phyloP scores from a whole-genome alignment of 2,113 vertebrate species.

The Elgaria multicarinata region DNA sequence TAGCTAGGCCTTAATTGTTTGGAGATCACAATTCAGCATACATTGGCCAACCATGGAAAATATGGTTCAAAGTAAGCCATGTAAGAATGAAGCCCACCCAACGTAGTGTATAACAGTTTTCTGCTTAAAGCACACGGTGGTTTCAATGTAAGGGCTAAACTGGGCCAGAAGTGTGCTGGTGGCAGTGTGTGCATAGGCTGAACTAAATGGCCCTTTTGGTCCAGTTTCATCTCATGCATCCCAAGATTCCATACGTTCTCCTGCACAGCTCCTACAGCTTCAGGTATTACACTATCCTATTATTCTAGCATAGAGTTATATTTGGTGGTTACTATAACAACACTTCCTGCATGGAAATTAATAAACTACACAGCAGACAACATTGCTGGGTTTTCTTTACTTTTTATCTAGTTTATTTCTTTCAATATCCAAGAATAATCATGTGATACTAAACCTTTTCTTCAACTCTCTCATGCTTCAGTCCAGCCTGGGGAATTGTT shows the following conservation, averaged over 20 bases:
- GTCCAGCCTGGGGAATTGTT: background rate
- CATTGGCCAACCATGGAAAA: background rate
- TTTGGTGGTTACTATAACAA: conserved; percentile 2
- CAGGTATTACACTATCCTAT: background rate
- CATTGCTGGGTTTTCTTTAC: background rate
- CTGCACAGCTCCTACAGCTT: background rate
- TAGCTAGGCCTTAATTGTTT: background rate
- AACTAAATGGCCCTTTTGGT: background rate
- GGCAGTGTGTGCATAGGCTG: too few relatives aligned
- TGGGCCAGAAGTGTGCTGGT: background rate
- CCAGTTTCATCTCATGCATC: background rate
- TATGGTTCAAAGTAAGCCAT: background rate
- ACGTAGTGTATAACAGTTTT: background rate
- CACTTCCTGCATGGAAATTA: background rate
- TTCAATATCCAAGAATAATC: background rate
- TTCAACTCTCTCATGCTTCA: background rate
- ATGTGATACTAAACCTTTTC: background rate
- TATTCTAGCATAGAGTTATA: background rate
- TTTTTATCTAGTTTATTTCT: background rate
- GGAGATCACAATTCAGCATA: background rate
- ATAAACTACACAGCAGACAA: background rate
- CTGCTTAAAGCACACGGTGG: background rate
- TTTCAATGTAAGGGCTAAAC: background rate
- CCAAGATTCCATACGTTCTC: background rate
- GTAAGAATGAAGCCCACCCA: background rate